Evolutionary conservation across 1,140 invertebrate genomes (phyloP), one percentile per base, ranked within the genome.

Genomic region (Anthonomus grandis): DNA sequence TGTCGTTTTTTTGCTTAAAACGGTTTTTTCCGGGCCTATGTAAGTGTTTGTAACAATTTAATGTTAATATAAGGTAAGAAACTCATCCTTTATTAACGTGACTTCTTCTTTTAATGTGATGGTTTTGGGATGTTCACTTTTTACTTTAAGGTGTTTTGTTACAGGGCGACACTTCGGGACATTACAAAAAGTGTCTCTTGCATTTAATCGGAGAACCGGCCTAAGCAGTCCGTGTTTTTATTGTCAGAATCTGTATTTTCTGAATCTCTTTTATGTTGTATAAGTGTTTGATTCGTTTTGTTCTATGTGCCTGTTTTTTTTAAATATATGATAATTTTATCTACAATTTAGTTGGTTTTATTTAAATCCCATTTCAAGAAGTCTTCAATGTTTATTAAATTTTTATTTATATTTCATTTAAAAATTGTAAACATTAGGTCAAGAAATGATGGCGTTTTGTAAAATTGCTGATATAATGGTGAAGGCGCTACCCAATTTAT

Each of bases 161-260:
- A 21, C 59, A 78, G 70, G 75, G 70, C 31, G 80, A 82, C 49
- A 79, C 77, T 6, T 76, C 76, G 53, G 79, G 80, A 13, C 77
- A 81, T 63, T 81, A 79, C 68, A 78, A 78, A 59, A 73, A 75
- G 48, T 64, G 78, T 12, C 64, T 81, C 4, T 53, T 80, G 12
- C 74, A 72, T 18, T 61, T 80, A 3, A 67, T 77, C 45, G 60
- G 60, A 8, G 56, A 54, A 39, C 46, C 46, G 8, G 46, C 50
- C 15, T 31, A 22, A 44, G 18, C 10, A 17, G 39, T 4, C 12
- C 45, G 2, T 42, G 2, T 46, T 22, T 17, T 15, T 18, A 44
- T 15, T 41, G 6, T n/a, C 23, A 42, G 13, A 10, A 25, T n/a
- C n/a, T n/a, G n/a, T n/a, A 47, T 10, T 41, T n/a, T 41, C 19